Evolutionary conservation across 1,140 invertebrate species (phyloP), one percentile per base, ranked within the genome.

Genomic region (Temnothorax longispinosus): DNA sequence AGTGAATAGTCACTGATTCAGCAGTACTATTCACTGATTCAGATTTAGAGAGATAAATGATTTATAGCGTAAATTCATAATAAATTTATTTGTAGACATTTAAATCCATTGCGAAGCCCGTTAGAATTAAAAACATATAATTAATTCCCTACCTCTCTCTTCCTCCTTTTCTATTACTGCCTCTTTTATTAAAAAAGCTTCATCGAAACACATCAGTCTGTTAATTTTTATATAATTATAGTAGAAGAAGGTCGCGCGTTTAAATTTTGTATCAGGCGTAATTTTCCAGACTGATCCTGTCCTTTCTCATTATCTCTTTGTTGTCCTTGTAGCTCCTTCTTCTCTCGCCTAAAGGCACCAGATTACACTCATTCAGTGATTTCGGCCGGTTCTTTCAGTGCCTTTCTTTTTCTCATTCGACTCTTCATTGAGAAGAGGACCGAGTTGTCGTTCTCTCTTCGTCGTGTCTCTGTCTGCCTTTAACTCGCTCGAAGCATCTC

Each of bases 291-390:
- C 50, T 32, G 44, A n/a, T 15, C 13, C 78, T 75, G 71, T 78
- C 86, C 78, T 75, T 11, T 32, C 3, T 86, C 71, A 13, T 32
- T 32, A 67, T 76, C 47, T 78, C 35, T 60, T 69, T 56, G 35
- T 62, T 56, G n/a, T 50, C n/a, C 11, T 65, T 47, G 27, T 50
- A 52, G 21, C 38, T 89, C 54, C 69, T 85, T 62, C 64, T 81
- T 11, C 27, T 27, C 27, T 85, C 50, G 85, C 76, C 85, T 76
- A 5, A 27, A 76, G 82, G 85, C 78, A 86, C 41, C 87, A 93
- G 87, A 93, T 93, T 93, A 93, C 90, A 92, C 91, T 92, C 92
- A 93, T 93, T 93, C 93, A 93, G 90, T 91, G 84, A 92, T 90
- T 89, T 89, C 76, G 81, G 78, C 65, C 75, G 85, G 89, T 87